Percentiles rank a stretch among this genome's conserved stretches.
Conservation (phyloP, 1,140 invertebrate genomes). For the Sitobion miscanthi region DNA sequence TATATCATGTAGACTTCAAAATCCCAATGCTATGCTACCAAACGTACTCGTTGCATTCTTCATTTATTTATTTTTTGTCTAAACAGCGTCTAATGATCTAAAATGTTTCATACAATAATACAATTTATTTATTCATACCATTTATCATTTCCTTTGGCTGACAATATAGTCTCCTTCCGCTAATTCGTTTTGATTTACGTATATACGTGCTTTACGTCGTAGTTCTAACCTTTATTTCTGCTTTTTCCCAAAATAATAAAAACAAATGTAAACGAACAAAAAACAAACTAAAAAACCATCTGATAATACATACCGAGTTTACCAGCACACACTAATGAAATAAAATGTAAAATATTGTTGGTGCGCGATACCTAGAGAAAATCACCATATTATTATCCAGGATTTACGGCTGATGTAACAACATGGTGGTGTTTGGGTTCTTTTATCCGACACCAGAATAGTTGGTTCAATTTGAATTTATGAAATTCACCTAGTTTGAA, state of each 20-base stretch:
- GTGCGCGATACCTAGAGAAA: not conserved
- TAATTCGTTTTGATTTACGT: conserved; percentile 29
- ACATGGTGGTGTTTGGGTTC: not conserved
- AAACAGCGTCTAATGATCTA: not conserved
- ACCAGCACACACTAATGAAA: not conserved
- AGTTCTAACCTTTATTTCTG: not conserved
- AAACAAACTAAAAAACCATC: not conserved
- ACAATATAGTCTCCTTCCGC: not conserved
- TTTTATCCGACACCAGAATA: not conserved
- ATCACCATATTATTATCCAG: not conserved
- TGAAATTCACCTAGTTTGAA: not conserved
- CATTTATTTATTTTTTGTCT: not conserved
- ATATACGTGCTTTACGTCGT: not conserved
- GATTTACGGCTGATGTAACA: not conserved
- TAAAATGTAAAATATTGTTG: not conserved
- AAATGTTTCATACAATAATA: not conserved
- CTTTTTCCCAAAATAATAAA: not conserved
- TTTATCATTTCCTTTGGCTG: conserved; percentile 4
- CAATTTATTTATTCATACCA: not conserved
- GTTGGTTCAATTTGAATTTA: not conserved
- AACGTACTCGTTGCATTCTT: not conserved
- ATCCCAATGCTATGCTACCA: not conserved
- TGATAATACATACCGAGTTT: not conserved
- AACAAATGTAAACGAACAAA: not conserved
- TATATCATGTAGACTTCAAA: not conserved